A percentile compares a stretch with the other conserved stretches of the same genome.
These are phyloP conservation scores for Podarcis lilfordi DNA, from an alignment of 2,797 vertebrate species.

Conservation along the genomic window DNA sequence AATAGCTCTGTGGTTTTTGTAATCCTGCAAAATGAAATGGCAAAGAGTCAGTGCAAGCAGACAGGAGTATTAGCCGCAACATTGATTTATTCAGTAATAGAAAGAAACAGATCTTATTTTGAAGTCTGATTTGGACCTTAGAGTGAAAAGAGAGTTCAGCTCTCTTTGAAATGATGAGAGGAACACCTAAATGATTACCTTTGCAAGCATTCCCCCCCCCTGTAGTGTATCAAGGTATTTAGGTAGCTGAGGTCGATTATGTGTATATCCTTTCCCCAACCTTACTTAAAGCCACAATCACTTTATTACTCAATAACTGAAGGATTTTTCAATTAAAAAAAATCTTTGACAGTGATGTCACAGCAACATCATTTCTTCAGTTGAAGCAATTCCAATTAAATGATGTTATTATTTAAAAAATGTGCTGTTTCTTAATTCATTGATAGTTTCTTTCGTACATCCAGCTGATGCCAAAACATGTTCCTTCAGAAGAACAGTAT, in stretches of 20 bases:
- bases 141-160: background rate
- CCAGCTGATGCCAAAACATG: background rate
- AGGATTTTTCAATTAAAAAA: background rate
- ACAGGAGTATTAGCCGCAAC: background rate
- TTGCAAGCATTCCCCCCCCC: background rate
- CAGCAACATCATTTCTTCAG: background rate
- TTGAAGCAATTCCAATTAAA: background rate
- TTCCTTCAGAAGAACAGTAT: background rate
- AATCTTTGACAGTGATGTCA: background rate
- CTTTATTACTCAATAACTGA: conserved; percentile 2
- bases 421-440: background rate
- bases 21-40: conserved; percentile 17
- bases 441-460: background rate
- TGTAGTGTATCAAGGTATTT: background rate
- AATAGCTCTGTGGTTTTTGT: background rate
- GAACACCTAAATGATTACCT: background rate
- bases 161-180: background rate
- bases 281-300: background rate
- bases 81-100: background rate
- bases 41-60: background rate
- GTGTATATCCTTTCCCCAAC: background rate
- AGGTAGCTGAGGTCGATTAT: background rate
- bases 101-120: background rate
- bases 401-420: background rate
- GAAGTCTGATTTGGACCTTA: background rate